Conservation (phyloP, 2,888 invertebrate genomes). For the Tenthredo notha region DNA sequence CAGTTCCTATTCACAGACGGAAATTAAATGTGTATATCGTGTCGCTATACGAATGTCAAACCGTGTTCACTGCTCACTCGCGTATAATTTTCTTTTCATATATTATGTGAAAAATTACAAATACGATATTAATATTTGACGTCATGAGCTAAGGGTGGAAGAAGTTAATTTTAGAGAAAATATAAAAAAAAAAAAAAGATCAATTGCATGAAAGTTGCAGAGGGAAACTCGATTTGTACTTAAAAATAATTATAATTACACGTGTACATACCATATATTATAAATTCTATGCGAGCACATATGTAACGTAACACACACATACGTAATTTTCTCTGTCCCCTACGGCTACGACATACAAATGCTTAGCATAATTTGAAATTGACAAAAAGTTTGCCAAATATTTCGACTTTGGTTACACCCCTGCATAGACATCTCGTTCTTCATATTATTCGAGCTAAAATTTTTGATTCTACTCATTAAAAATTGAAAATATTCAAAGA, state of each 20-base stretch:
- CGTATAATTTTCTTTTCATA: not conserved
- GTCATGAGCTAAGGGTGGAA: not conserved
- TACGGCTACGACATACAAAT: not conserved
- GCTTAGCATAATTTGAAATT: not conserved
- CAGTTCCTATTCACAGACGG: not conserved
- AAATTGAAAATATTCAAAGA: not conserved
- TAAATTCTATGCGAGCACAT: not conserved
- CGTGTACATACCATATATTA: not conserved
- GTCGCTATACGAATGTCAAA: not conserved
- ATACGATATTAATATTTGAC: slow-evolving; percentile 10
- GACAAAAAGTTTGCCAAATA: not conserved
- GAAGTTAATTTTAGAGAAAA: not conserved
- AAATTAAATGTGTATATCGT: slow-evolving; percentile 16
- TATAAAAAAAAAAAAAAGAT: not conserved
- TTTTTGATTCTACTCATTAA: not conserved
- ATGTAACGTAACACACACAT: not conserved
- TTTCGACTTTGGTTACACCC: not conserved
- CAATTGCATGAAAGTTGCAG: not conserved
- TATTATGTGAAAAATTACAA: not conserved
- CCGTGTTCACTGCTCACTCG: not conserved
- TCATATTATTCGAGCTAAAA: not conserved
- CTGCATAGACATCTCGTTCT: not conserved
- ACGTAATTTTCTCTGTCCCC: not conserved
- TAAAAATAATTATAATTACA: slow-evolving; percentile 40
- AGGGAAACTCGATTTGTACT: slow-evolving; percentile 29